Conservation (phyloP, 1,140 invertebrate genomes). For the Ridgeia piscesae region DNA sequence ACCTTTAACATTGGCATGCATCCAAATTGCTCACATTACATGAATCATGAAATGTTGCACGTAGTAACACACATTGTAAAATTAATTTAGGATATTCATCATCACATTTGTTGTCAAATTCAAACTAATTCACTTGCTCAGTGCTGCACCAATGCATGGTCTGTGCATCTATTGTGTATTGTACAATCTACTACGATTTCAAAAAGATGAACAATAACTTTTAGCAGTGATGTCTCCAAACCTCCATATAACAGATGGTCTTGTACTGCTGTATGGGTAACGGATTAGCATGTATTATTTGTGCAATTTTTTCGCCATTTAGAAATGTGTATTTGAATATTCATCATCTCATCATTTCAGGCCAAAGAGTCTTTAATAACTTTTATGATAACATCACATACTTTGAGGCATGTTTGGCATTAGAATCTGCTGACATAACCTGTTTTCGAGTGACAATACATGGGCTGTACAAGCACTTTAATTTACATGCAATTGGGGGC, state of each 20-base stretch:
- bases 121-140: neutral
- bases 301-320: too few species aligned
- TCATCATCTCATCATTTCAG: too few species aligned
- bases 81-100: neutral
- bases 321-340: too few species aligned
- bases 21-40: neutral
- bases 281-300: too few species aligned
- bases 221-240: neutral
- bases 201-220: neutral
- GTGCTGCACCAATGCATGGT: neutral
- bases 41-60: neutral
- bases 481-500: too few species aligned
- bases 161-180: neutral
- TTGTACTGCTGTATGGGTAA: too few species aligned
- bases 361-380: too few species aligned
- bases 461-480: too few species aligned
- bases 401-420: neutral
- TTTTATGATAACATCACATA: too few species aligned
- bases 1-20: too few species aligned
- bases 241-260: neutral
- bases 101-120: neutral
- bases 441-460: too few species aligned
- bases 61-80: too few species aligned
- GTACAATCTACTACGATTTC: neutral
- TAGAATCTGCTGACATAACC: neutral